These are phyloP conservation scores for Gisinianus flammeolus DNA, from an alignment of 2,888 invertebrate genomes.

Conservation along the genomic window DNA sequence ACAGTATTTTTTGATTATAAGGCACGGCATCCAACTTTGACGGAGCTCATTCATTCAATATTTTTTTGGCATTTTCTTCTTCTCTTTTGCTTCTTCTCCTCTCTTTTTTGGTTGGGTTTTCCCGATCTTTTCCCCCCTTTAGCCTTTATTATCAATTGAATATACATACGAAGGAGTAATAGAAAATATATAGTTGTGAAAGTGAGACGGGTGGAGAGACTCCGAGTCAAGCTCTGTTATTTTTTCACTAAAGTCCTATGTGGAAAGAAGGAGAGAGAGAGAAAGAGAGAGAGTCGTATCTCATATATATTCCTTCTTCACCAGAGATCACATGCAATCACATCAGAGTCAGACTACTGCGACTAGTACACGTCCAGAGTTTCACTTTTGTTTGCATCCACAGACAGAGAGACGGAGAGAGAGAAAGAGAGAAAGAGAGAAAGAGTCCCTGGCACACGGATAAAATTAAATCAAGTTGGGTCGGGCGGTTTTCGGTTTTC, in stretches of 20 bases:
- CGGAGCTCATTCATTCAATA: constrained; percentile 42
- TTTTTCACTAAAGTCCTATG: too few species aligned
- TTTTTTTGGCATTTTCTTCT: constrained; percentile 22
- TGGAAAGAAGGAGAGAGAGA: background rate
- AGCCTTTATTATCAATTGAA: background rate
- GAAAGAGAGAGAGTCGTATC: background rate
- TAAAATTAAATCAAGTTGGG: constrained; percentile 36
- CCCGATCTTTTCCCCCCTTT: background rate
- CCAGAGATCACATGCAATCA: constrained; percentile 26
- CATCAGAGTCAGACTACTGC: background rate
- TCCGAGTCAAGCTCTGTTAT: background rate
- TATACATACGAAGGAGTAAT: background rate
- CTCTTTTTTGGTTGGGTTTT: background rate
- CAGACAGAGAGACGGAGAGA: background rate
- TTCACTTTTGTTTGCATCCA: constrained; percentile 26
- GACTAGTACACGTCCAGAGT: constrained; percentile 3
- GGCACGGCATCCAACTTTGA: constrained; percentile 30
- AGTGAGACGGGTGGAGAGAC: background rate
- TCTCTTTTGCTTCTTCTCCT: background rate
- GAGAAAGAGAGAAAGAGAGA: background rate
- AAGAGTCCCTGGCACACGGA: background rate
- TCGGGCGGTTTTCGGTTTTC: constrained; percentile 17
- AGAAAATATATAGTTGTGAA: background rate
- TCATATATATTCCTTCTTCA: constrained; percentile 11
- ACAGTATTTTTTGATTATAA: constrained; percentile 39